Conservation (phyloP, 2,113 vertebrate species). For the Pelobates fuscus region DNA sequence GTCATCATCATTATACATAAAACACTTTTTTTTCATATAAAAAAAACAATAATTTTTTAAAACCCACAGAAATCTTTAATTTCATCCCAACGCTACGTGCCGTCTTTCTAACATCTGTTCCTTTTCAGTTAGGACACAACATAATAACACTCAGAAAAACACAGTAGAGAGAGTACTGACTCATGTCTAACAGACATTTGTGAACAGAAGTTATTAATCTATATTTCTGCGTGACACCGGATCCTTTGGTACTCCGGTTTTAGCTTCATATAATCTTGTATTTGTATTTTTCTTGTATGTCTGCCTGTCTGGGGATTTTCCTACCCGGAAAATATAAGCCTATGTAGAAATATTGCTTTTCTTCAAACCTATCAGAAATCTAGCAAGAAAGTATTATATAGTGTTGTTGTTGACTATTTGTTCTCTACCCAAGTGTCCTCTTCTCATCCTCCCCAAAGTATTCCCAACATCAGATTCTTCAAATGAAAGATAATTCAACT, state of each 20-base stretch:
- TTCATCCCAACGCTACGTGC: not conserved
- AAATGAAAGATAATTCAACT: too few relatives aligned
- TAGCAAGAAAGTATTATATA: too few relatives aligned
- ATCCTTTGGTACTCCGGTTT: slow-evolving; percentile 4
- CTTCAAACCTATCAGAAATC: too few relatives aligned
- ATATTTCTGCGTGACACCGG: slow-evolving; percentile 24
- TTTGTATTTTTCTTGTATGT: not conserved
- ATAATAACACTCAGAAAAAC: not conserved
- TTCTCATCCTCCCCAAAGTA: too few relatives aligned
- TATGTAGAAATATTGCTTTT: too few relatives aligned
- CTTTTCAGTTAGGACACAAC: slow-evolving; percentile 1
- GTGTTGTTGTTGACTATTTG: too few relatives aligned
- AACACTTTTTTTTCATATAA: not conserved
- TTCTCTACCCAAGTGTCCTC: too few relatives aligned
- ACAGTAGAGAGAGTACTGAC: not conserved
- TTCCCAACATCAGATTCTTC: too few relatives aligned
- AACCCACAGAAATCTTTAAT: not conserved
- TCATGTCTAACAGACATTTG: slow-evolving; percentile 24
- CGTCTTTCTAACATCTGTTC: slow-evolving; percentile 27
- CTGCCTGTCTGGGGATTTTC: not conserved
- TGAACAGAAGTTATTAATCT: slow-evolving; percentile 37
- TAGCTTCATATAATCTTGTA: slow-evolving; percentile 21
- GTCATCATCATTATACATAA: slow-evolving; percentile 18
- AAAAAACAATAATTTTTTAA: not conserved
- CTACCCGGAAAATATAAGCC: too few relatives aligned